These are phyloP conservation scores for Polietes domitor DNA, from an alignment of 2,888 invertebrate species.

Conservation along the genomic window DNA sequence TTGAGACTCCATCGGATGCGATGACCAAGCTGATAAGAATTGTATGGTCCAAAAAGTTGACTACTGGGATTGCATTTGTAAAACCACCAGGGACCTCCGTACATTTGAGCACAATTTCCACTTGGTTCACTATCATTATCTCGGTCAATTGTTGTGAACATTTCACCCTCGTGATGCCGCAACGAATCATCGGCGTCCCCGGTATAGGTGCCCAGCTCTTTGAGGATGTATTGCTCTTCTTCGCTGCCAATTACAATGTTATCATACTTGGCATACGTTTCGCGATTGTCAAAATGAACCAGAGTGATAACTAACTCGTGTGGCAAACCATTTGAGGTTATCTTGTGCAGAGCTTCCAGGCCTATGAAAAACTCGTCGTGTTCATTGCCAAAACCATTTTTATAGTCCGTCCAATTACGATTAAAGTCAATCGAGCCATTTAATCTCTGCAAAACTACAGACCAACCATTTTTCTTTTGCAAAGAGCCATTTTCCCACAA, in stretches of 20 bases:
- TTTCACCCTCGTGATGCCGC: constrained; percentile 13
- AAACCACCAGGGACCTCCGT: constrained; percentile 88
- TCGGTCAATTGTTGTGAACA: constrained; percentile 34
- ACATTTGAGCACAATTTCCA: constrained; percentile 83
- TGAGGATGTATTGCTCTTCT: constrained; percentile 10
- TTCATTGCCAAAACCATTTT: not conserved
- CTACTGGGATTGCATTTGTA: constrained; percentile 21
- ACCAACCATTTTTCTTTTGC: not conserved
- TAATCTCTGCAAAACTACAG: not conserved
- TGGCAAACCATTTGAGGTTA: not conserved
- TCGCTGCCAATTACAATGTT: constrained; percentile 26
- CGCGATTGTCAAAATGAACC: not conserved
- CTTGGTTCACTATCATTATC: constrained; percentile 29
- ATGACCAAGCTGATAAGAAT: not conserved
- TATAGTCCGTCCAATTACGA: constrained; percentile 20
- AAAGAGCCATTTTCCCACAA: constrained; percentile 18
- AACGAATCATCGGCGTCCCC: constrained; percentile 34
- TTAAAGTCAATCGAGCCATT: constrained; percentile 13
- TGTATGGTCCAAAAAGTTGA: constrained; percentile 12
- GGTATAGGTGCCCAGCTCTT: constrained; percentile 18
- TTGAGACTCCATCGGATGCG: not conserved
- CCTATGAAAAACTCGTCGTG: constrained; percentile 12
- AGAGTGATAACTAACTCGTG: constrained; percentile 2
- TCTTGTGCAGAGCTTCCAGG: not conserved
- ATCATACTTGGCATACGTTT: constrained; percentile 13